Percentiles rank a stretch among this genome's conserved stretches.
Conservation (phyloP, 2,888 invertebrate species). For the Sinodicranocentrus sp. region DNA sequence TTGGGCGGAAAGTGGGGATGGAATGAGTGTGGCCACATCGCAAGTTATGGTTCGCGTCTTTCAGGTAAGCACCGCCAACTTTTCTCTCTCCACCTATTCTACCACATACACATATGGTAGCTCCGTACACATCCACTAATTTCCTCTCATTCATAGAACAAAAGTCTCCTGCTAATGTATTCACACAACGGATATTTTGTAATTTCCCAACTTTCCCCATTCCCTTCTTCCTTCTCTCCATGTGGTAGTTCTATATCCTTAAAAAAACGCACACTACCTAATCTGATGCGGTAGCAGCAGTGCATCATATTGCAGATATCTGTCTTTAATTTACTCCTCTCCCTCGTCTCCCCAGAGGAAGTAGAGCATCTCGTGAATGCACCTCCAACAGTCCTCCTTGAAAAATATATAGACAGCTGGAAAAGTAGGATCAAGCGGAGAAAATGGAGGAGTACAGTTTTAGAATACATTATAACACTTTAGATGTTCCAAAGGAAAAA, state of each 20-base stretch:
- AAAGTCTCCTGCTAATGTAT: constrained; percentile 9
- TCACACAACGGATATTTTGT: constrained; percentile 28
- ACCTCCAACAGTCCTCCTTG: background rate
- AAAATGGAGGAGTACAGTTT: background rate
- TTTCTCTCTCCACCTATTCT: too few relatives aligned
- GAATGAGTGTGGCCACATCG: constrained; percentile 76
- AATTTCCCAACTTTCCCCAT: constrained; percentile 43
- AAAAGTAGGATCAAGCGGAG: background rate
- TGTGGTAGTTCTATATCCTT: too few relatives aligned
- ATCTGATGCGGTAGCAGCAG: background rate
- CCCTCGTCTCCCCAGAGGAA: background rate
- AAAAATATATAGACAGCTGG: background rate
- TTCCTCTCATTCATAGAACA: background rate
- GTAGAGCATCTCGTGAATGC: background rate
- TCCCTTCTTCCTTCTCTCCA: background rate
- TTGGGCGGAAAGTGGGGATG: constrained; percentile 76
- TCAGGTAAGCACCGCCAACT: constrained; percentile 63
- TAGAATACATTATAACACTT: background rate
- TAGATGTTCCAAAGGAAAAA: background rate
- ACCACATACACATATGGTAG: background rate
- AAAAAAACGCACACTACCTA: too few relatives aligned
- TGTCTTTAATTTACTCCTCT: constrained; percentile 52
- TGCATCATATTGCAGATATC: constrained; percentile 55
- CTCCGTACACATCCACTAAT: background rate
- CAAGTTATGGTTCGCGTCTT: constrained; percentile 76